Conservation (phyloP, 1,140 invertebrate genomes). For the Brachionus asplanchnoidis region DNA sequence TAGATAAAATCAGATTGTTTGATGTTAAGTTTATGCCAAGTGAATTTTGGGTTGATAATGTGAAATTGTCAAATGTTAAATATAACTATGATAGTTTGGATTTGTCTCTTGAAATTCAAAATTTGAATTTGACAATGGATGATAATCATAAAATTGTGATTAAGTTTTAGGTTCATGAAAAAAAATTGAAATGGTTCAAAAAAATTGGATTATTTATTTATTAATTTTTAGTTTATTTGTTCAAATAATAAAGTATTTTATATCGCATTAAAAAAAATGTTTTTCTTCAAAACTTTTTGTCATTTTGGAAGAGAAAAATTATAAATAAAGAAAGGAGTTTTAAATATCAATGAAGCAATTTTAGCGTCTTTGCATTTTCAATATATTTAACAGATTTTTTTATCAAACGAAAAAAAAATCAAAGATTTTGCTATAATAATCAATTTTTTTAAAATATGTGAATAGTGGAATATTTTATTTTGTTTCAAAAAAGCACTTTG, state of each 20-base stretch:
- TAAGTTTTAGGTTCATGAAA: neutral
- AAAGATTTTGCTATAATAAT: no score
- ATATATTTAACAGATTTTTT: no score
- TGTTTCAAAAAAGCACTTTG: no score
- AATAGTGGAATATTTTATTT: no score
- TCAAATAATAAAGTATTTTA: neutral
- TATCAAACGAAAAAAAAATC: no score
- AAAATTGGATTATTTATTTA: conserved; percentile 2
- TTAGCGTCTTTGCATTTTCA: no score
- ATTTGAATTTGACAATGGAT: conserved; percentile 5
- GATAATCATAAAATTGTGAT: neutral
- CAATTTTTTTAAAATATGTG: no score
- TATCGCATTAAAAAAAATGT: neutral
- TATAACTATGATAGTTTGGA: neutral
- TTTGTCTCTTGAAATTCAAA: conserved; percentile 6
- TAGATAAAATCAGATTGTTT: conserved; percentile 11
- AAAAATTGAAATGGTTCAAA: neutral
- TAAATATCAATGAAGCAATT: no score
- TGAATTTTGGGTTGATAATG: neutral
- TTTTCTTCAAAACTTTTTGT: neutral
- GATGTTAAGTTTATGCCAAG: conserved; percentile 29
- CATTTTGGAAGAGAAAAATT: no score
- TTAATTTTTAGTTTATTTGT: neutral
- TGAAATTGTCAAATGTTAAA: neutral
- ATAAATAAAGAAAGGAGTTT: no score